Percentiles rank a stretch among this genome's conserved stretches.
phyloP scores from a whole-genome alignment of 2,888 invertebrate genomes.

The Prosapia bicincta region DNA sequence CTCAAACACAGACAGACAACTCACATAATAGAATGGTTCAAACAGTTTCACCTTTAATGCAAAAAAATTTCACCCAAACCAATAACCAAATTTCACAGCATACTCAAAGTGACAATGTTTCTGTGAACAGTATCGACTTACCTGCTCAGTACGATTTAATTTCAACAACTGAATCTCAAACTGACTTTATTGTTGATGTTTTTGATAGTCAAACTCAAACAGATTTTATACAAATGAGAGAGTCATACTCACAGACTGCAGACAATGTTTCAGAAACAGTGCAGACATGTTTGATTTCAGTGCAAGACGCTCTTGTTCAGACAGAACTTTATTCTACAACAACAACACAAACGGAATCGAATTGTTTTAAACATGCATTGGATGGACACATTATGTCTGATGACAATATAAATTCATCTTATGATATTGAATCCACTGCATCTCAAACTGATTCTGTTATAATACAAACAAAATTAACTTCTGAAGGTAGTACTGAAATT shows the following conservation, averaged over 20 bases:
- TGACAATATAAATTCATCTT: background rate
- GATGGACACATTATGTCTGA: background rate
- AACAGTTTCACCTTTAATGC: background rate
- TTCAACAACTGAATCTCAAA: conserved; percentile 4
- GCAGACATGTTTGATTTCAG: background rate
- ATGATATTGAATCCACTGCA: background rate
- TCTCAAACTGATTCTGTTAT: conserved; percentile 4
- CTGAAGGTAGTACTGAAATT: background rate
- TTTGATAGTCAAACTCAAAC: conserved; percentile 20
- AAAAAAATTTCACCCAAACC: background rate
- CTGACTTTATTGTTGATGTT: background rate
- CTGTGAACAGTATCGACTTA: background rate
- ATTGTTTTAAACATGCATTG: background rate
- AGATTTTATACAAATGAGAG: background rate
- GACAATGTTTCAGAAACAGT: background rate
- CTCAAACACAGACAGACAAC: conserved; percentile 31
- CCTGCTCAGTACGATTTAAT: background rate
- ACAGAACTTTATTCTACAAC: background rate
- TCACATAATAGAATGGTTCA: background rate
- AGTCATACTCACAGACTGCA: conserved; percentile 11
- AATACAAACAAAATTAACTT: background rate
- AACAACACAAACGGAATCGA: background rate
- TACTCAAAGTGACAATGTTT: background rate
- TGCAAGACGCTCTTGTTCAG: background rate
- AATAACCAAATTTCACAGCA: background rate